phyloP scores from a whole-genome alignment of 2,113 vertebrate species.

The Percina caprodes region DNA sequence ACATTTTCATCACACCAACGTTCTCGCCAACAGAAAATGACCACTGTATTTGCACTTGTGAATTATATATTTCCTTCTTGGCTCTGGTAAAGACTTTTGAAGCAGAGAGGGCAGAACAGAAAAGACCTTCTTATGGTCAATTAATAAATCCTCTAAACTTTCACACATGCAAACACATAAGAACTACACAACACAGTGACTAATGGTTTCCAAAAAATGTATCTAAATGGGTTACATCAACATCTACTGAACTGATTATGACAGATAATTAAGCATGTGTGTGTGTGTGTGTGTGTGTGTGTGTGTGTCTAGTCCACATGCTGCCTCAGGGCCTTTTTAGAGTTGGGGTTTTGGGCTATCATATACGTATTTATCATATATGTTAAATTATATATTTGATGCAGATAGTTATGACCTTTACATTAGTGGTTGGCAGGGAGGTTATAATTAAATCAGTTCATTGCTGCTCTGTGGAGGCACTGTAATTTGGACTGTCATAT shows the following conservation, averaged over 20 bases:
- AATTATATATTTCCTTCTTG: slow-evolving; percentile 61
- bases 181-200: slow-evolving; percentile 2
- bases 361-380: not conserved
- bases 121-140: slow-evolving; percentile 50
- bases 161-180: slow-evolving; percentile 18
- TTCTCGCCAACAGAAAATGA: slow-evolving; percentile 11
- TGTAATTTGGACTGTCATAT: slow-evolving; percentile 55
- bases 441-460: slow-evolving; percentile 49
- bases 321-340: not conserved
- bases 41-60: slow-evolving; percentile 43
- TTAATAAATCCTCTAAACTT: slow-evolving; percentile 61
- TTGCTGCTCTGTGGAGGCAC: slow-evolving; percentile 22
- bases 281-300: too few species aligned
- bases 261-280: not conserved
- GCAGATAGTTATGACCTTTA: not conserved
- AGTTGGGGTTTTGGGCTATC: not conserved
- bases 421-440: not conserved
- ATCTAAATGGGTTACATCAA: not conserved
- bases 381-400: not conserved
- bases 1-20: slow-evolving; percentile 1
- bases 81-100: slow-evolving; percentile 20
- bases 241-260: not conserved
- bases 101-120: slow-evolving; percentile 34
- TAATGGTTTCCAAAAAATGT: not conserved
- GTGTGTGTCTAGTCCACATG: not conserved